Conservation (phyloP, 2,888 invertebrate genomes). For the Silvanus unidentatus region DNA sequence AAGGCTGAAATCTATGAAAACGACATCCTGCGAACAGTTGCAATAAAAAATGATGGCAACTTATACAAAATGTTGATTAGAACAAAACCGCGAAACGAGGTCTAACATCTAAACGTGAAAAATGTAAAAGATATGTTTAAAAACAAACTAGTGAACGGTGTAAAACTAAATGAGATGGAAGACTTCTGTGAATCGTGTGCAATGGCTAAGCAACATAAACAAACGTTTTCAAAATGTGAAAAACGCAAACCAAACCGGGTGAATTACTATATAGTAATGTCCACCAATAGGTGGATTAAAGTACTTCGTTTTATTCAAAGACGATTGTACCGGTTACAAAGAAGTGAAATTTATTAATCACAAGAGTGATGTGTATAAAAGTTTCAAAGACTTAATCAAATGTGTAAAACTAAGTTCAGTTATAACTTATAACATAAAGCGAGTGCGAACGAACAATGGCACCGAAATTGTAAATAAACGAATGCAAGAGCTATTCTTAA, state of each 20-base stretch:
- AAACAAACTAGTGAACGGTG: constrained; percentile 5
- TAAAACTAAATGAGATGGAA: constrained; percentile 3
- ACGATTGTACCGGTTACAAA: constrained; percentile 17
- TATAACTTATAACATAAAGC: constrained; percentile 9
- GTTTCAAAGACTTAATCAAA: constrained; percentile 8
- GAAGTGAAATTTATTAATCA: constrained; percentile 16
- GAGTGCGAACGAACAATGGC: constrained; percentile 9
- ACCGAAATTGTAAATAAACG: constrained; percentile 11
- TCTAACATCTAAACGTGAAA: constrained; percentile 10
- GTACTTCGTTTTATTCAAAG: constrained; percentile 18
- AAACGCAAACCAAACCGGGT: not conserved
- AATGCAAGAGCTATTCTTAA: constrained; percentile 5
- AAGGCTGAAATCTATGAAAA: constrained; percentile 18
- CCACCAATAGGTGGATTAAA: constrained; percentile 13
- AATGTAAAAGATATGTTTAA: constrained; percentile 8
- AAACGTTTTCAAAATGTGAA: not conserved
- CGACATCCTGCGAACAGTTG: constrained; percentile 14
- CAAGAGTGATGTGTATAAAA: constrained; percentile 11
- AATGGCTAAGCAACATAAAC: not conserved
- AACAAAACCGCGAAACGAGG: constrained; percentile 5
- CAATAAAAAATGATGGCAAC: constrained; percentile 20
- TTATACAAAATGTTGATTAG: constrained; percentile 23
- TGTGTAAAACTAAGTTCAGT: constrained; percentile 6
- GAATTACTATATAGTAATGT: not conserved
- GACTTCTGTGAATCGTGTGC: constrained; percentile 4